phyloP scores from a whole-genome alignment of 2,113 vertebrate species.

The Syngnathus typhle region DNA sequence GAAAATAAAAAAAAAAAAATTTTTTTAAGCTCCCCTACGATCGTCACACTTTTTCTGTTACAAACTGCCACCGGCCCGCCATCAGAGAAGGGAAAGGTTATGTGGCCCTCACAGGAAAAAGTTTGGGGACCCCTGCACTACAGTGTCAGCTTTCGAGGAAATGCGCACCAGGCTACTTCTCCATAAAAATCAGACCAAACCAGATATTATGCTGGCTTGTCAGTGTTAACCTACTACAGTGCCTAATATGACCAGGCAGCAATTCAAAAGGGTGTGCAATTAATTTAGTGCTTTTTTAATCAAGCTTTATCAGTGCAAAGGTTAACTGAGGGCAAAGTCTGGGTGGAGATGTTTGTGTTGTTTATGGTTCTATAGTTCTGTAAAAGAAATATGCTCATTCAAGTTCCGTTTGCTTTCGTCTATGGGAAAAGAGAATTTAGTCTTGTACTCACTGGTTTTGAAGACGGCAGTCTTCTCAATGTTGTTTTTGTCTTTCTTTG shows the following conservation, averaged over 20 bases:
- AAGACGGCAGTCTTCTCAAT: constrained; percentile 44
- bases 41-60: no score
- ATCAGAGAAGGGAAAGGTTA: no score
- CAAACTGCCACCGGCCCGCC: no score
- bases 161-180: not conserved
- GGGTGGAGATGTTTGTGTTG: not conserved
- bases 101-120: no score
- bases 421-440: not conserved
- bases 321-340: not conserved
- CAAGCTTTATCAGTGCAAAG: not conserved
- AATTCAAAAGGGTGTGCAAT: no score
- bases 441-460: constrained; percentile 50
- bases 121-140: no score
- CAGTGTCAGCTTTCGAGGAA: constrained; percentile 27
- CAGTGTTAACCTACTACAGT: no score
- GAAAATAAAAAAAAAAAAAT: no score
- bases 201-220: no score
- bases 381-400: not conserved
- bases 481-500: constrained; percentile 55
- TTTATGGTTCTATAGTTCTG: not conserved
- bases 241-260: no score
- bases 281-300: not conserved
- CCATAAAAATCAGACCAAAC: no score
- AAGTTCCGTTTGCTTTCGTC: not conserved
- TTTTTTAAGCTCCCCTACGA: no score